phyloP scores from a whole-genome alignment of 1,140 invertebrate genomes.

The Stegodyphus dumicola region DNA sequence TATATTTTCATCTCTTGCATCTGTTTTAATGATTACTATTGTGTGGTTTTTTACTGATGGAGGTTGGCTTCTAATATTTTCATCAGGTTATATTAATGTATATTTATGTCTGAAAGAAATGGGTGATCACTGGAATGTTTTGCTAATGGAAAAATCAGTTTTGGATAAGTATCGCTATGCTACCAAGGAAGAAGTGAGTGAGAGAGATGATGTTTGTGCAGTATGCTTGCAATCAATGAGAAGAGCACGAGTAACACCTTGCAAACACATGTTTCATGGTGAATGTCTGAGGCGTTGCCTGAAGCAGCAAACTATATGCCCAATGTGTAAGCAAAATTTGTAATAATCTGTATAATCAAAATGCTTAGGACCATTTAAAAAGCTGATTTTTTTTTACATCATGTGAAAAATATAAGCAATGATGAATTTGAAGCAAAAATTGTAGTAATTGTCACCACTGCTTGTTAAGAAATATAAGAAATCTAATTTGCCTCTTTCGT shows the following conservation, averaged over 20 bases:
- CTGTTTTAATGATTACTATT: slow-evolving; percentile 50
- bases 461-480: no score
- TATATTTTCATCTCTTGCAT: slow-evolving; percentile 72
- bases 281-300: slow-evolving; percentile 79
- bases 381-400: no score
- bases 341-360: not conserved
- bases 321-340: slow-evolving; percentile 77
- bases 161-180: slow-evolving; percentile 76
- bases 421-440: no score
- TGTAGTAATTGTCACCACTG: no score
- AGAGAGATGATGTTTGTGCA: slow-evolving; percentile 80
- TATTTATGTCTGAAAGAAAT: slow-evolving; percentile 76
- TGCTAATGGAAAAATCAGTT: slow-evolving; percentile 74
- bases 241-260: slow-evolving; percentile 77
- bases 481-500: no score
- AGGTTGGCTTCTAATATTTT: slow-evolving; percentile 69
- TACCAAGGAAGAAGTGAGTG: slow-evolving; percentile 74
- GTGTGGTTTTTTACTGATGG: slow-evolving; percentile 57
- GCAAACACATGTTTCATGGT: slow-evolving; percentile 81
- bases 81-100: slow-evolving; percentile 77
- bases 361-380: no score
- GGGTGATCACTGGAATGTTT: slow-evolving; percentile 70
- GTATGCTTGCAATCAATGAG: slow-evolving; percentile 79
- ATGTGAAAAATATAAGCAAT: no score
- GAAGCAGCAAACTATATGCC: slow-evolving; percentile 76